Evolutionary conservation across 2,113 vertebrate genomes (phyloP).

Genomic region (Acrocephalus arundinaceus): DNA sequence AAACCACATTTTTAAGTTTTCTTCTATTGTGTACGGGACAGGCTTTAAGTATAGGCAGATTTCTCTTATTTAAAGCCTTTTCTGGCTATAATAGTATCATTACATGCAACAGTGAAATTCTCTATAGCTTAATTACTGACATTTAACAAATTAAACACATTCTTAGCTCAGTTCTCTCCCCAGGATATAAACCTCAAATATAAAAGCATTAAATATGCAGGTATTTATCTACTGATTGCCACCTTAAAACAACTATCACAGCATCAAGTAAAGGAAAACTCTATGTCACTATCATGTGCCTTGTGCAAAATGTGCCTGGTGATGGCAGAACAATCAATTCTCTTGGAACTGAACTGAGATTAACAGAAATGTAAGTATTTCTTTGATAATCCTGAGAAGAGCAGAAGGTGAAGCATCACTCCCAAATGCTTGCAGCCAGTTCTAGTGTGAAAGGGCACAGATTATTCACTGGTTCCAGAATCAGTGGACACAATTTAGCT

Average conservation of each 20-base stretch:
- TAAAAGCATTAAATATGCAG: neutral
- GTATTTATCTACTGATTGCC: neutral
- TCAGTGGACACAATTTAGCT: neutral
- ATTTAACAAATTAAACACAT: neutral
- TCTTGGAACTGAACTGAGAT: neutral
- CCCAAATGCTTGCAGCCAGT: neutral
- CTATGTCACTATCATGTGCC: neutral
- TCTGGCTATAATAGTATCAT: neutral
- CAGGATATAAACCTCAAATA: neutral
- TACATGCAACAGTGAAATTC: neutral
- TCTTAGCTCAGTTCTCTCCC: neutral
- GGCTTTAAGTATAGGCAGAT: neutral
- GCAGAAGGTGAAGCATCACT: neutral
- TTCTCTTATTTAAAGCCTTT: neutral
- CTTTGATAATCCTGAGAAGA: neutral
- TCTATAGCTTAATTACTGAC: neutral
- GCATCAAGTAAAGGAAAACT: neutral
- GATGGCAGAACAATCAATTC: neutral
- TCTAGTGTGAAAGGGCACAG: neutral
- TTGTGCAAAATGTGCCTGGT: rapidly evolving
- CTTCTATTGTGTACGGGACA: rapidly evolving
- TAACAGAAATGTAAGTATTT: neutral
- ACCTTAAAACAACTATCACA: neutral
- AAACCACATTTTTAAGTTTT: neutral
- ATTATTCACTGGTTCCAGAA: neutral